These are phyloP conservation scores for Pristiophorus japonicus DNA, from an alignment of 2,113 vertebrate species.

Conservation along the genomic window DNA sequence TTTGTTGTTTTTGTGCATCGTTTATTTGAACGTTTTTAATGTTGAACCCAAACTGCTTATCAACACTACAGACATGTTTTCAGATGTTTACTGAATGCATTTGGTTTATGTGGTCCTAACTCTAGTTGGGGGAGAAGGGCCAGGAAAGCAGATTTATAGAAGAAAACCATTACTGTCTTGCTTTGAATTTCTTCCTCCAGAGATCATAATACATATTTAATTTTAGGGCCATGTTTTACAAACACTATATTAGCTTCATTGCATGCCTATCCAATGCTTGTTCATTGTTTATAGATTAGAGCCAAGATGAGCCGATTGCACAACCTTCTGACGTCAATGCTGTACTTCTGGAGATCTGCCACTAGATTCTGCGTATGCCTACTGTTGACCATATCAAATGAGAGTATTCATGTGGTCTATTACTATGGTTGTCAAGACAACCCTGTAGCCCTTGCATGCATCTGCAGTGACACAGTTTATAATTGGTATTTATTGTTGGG, in stretches of 20 bases:
- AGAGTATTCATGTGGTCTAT: conserved; percentile 44
- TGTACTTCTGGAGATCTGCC: conserved; percentile 64
- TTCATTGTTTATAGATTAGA: conserved; percentile 65
- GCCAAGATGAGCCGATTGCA: conserved; percentile 64
- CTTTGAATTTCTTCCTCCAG: neutral
- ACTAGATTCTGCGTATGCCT: conserved; percentile 46
- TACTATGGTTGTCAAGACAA: conserved; percentile 44
- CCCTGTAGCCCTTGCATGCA: conserved; percentile 41
- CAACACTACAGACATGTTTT: neutral
- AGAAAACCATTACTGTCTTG: neutral
- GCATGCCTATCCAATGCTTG: conserved; percentile 16
- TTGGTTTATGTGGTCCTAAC: neutral
- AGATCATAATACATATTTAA: neutral
- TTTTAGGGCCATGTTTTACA: conserved; percentile 2
- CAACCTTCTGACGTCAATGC: conserved; percentile 68
- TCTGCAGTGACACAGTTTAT: neutral
- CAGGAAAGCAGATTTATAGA: neutral
- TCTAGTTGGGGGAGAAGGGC: neutral
- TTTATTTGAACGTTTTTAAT: neutral
- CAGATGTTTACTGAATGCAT: neutral
- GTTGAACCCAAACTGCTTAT: neutral
- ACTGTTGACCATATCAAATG: conserved; percentile 39
- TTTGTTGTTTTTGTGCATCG: neutral
- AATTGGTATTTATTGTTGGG: neutral
- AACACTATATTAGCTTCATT: neutral